Base-by-base conservation (phyloP, 2,888 invertebrate genomes). In the Nineta flava region DNA sequence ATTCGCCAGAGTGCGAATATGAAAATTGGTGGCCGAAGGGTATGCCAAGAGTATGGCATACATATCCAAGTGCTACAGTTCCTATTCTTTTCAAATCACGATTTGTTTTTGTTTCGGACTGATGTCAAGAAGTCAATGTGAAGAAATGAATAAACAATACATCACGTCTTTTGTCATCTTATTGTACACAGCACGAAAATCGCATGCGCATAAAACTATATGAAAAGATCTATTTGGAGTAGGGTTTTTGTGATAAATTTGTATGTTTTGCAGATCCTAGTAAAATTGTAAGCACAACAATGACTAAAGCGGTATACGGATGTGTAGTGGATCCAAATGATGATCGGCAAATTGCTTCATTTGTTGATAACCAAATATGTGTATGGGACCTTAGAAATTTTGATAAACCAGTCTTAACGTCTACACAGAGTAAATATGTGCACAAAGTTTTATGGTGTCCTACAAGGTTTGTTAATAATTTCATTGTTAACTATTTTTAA, bases 311-410 rank as follows among this genome's bases (percentile, higher is more conserved):
- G 52, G 90, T 93, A 35, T 81, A 82, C 65, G 92, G 91, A 45
- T 75, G 88, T 13, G 76, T 80, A 52, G 79, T 88, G 1, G 87
- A 92, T 65, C 83, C 87, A 2, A 76, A 79, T 62, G 79, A 76
- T 60, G 81, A 83, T 57, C 77, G 81, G 65, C 82, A 88, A 65
- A 63, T 94, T 15, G 91, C 92, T 48, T 88, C 93, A 40, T 88
- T 80, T 61, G 75, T 81, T 43, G 92, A 92, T 60, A 82, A 79
- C 60, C 80, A 82, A 58, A 80, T 90, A 51, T 79, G 79, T 54
- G 75, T 94, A 51, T 95, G 94, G 94, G 95, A 95, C 66, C 76
- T 83, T 46, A 72, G 94, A 50, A 82, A 81, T 60, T 83, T 93
- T 61, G 87, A 90, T 57, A 83, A 87, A 60, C 91, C 94, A 1